Percentiles rank a stretch among this genome's conserved stretches.
Conservation (phyloP, 2,797 vertebrate species). For the Triplophysa yarkandensis region DNA sequence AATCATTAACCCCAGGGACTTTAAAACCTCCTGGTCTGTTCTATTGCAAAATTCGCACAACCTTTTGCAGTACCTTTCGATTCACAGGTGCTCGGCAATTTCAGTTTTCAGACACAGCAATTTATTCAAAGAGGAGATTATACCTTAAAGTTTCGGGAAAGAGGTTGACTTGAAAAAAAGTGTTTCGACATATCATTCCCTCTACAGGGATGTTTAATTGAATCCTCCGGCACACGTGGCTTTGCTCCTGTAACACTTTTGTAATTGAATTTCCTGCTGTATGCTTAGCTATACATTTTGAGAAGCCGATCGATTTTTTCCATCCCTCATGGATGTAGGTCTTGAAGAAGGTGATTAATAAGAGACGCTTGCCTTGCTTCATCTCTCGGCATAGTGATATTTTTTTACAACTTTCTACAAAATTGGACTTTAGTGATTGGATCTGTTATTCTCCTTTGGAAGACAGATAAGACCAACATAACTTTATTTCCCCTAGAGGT, state of each 20-base stretch:
- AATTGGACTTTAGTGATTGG: constrained; percentile 9
- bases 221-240: constrained; percentile 52
- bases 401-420: background rate
- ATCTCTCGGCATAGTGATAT: constrained; percentile 2
- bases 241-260: constrained; percentile 54
- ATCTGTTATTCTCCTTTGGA: background rate
- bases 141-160: constrained; percentile 41
- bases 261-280: constrained; percentile 65
- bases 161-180: constrained; percentile 38
- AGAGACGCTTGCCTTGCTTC: constrained; percentile 26
- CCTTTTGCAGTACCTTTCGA: background rate
- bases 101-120: constrained; percentile 15
- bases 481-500: background rate
- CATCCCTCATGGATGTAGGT: constrained; percentile 36
- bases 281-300: constrained; percentile 47
- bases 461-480: background rate
- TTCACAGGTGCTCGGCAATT: constrained; percentile 10
- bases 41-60: background rate
- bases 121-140: constrained; percentile 35
- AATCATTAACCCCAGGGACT: too few species aligned
- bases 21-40: background rate
- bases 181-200: constrained; percentile 25
- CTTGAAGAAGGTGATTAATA: constrained; percentile 49
- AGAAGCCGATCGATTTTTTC: constrained; percentile 42
- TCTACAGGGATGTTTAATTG: constrained; percentile 58